Evolutionary conservation across 2,113 vertebrate genomes (phyloP), one percentile per base, ranked within the genome.

Genomic region (Brachyhypopomus gauderio): DNA sequence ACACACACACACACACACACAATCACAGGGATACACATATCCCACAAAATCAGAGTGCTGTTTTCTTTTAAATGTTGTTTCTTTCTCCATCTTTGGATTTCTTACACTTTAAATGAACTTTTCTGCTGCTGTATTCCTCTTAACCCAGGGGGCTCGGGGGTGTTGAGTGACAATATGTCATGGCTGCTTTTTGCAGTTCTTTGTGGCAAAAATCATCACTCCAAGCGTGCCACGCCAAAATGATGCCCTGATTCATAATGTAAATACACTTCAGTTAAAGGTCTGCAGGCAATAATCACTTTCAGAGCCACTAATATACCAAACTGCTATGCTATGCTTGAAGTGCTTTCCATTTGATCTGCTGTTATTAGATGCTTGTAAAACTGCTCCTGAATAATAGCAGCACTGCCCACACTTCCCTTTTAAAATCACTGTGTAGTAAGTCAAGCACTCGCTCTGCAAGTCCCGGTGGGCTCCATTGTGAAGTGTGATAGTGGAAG

Each of bases 191-290:
- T 30, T 30, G 30, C 30, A 30, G 30, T 30, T 30, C 34, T 76
- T 62, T 25, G 19, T 62, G 30, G 19, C 38, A 76, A 36, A 75
- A 84, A 79, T 62, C 17, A 84, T 84, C 60, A 63, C 19, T 36
- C 69, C n/a, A 69, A 79, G 79, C 77, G 73, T 83, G 23, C 59
- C 76, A 60, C 77, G 71, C 73, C 41, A n/a, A 70, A 69, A 75
- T 76, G 45, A 72, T 84, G 77, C 34, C 36, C 38, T 79, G 64
- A 80, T 36, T 80, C 22, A 75, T 62, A 81, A 38, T 81, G 69
- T 78, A 81, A 81, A 81, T 85, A 62, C 34, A 23, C 64, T 78
- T 81, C 58, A 71, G 71, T 79, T 59, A 72, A 77, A 38, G 36
- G 58, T n/a, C 11, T 58, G 59, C 3, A 0, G 17, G 16, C 64